Evolutionary conservation across 2,797 vertebrate species (phyloP).

Genomic region (Geotrypetes seraphini): DNA sequence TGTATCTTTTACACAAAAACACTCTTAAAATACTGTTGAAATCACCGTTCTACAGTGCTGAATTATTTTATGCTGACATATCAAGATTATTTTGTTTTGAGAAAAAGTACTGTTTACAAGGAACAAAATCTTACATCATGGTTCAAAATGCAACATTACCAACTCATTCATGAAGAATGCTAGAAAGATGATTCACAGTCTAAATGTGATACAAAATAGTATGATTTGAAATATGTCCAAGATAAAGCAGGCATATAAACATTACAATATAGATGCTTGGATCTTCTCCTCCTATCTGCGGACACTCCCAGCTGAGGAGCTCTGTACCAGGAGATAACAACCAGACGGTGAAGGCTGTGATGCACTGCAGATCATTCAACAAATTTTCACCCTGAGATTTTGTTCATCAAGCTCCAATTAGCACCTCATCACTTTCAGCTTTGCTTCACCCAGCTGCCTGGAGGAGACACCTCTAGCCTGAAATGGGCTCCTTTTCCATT

Average conservation of each 20-base stretch:
- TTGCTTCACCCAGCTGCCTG: slow-evolving; percentile 56
- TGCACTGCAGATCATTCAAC: slow-evolving; percentile 50
- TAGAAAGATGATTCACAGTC: neutral
- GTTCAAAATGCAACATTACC: neutral
- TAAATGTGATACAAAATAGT: neutral
- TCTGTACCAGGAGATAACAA: slow-evolving; percentile 25
- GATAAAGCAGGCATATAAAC: slow-evolving; percentile 27
- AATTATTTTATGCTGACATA: neutral
- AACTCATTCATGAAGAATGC: neutral
- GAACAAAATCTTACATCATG: too few relatives aligned
- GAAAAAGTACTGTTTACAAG: too few relatives aligned
- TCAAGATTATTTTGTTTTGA: neutral
- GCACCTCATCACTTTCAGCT: slow-evolving; percentile 63
- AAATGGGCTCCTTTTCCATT: slow-evolving; percentile 54
- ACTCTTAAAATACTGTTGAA: too few relatives aligned
- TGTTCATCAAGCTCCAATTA: slow-evolving; percentile 67
- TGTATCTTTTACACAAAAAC: too few relatives aligned
- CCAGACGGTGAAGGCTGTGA: slow-evolving; percentile 24
- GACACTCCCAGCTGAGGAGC: slow-evolving; percentile 5
- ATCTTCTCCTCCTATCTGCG: slow-evolving; percentile 22
- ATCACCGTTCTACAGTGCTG: neutral
- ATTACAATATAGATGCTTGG: slow-evolving; percentile 21
- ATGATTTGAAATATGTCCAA: slow-evolving; percentile 15
- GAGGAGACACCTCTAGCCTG: slow-evolving; percentile 56
- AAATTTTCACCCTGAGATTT: slow-evolving; percentile 52